A percentile compares a stretch with the other conserved stretches of the same genome.
Evolutionary conservation across 2,888 invertebrate genomes (phyloP).

Genomic region (Megalurothrips usitatus): DNA sequence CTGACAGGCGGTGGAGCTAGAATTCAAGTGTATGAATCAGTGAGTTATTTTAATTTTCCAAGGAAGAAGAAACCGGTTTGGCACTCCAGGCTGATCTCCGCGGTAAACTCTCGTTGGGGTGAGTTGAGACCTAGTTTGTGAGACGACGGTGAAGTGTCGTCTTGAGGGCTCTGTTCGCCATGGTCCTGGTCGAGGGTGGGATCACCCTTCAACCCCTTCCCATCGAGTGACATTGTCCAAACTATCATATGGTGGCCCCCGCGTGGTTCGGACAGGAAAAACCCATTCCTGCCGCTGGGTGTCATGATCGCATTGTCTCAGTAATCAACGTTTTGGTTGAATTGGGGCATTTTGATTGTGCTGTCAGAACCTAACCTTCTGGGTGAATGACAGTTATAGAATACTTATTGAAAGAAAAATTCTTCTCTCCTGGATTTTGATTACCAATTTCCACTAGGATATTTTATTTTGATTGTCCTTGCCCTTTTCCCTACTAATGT

Average conservation of each 20-base stretch:
- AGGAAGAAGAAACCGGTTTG: background rate
- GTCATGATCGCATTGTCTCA: no score
- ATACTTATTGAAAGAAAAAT: no score
- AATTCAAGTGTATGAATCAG: background rate
- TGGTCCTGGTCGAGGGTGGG: background rate
- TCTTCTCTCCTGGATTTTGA: no score
- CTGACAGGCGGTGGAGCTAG: conserved; percentile 13
- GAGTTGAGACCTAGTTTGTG: background rate
- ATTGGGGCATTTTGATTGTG: no score
- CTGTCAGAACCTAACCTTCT: no score
- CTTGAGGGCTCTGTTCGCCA: background rate
- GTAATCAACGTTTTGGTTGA: no score
- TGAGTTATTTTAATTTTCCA: background rate
- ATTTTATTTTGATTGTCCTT: no score
- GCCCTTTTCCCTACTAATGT: no score
- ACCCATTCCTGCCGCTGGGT: no score
- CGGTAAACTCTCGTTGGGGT: background rate
- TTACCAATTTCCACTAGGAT: no score
- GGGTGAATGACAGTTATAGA: no score
- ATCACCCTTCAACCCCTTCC: conserved; percentile 19
- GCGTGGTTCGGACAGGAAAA: background rate
- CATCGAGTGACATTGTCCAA: conserved; percentile 5
- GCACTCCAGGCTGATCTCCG: conserved; percentile 7
- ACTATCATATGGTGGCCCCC: background rate
- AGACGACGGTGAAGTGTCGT: background rate